Percentiles rank a stretch among this genome's conserved stretches.
phyloP scores from a whole-genome alignment of 2,113 vertebrate species.

The Silurus meridionalis region DNA sequence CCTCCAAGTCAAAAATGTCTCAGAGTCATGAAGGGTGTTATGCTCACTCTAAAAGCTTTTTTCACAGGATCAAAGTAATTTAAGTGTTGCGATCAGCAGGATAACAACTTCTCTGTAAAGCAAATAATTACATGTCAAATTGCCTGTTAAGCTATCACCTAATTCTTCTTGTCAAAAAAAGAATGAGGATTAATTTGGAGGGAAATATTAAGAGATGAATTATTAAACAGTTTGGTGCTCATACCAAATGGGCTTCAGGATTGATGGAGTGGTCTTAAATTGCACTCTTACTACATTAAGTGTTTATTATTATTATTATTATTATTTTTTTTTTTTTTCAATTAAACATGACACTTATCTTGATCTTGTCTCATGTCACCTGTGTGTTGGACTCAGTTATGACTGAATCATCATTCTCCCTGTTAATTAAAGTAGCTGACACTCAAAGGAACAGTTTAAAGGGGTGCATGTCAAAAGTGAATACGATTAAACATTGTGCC shows the following conservation, averaged over 20 bases:
- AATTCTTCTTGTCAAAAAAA: constrained; percentile 67
- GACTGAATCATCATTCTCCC: constrained; percentile 52
- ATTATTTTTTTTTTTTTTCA: not conserved
- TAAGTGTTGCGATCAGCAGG: constrained; percentile 19
- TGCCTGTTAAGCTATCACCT: constrained; percentile 72
- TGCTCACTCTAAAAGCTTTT: not conserved
- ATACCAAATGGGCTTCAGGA: constrained; percentile 69
- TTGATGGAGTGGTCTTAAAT: constrained; percentile 68
- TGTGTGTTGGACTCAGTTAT: constrained; percentile 47
- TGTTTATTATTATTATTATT: not conserved
- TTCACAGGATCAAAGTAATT: constrained; percentile 13
- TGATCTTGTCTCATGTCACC: constrained; percentile 11
- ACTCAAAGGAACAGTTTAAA: constrained; percentile 56
- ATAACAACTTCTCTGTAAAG: constrained; percentile 56
- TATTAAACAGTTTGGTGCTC: constrained; percentile 71
- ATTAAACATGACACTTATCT: constrained; percentile 29
- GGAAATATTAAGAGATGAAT: constrained; percentile 72
- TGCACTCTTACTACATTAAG: constrained; percentile 60
- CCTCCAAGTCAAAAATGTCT: not conserved
- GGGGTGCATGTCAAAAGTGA: constrained; percentile 1
- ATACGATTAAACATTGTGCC: constrained; percentile 10
- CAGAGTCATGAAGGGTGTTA: not conserved
- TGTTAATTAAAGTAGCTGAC: constrained; percentile 66
- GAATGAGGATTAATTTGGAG: constrained; percentile 72
- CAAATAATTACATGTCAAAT: constrained; percentile 71